Conservation (phyloP, 2,888 invertebrate species). For the Campoplex nolae region DNA sequence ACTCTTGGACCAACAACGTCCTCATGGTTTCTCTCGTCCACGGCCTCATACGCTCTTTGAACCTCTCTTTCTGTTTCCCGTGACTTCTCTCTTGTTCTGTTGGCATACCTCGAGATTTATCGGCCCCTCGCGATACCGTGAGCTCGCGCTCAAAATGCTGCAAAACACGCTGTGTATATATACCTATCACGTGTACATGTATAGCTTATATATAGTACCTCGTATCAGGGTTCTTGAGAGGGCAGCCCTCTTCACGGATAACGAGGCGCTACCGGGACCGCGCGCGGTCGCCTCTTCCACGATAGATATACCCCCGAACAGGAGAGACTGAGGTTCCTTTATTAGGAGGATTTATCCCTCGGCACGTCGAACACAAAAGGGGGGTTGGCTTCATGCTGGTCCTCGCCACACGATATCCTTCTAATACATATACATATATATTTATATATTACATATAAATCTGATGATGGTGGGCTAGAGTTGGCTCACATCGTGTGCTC, state of each 20-base stretch:
- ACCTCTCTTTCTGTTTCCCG: constrained; percentile 43
- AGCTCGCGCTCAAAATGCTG: constrained; percentile 82
- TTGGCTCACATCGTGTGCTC: constrained; percentile 44
- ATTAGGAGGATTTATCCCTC: constrained; percentile 81
- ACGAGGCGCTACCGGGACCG: constrained; percentile 82
- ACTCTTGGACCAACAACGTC: constrained; percentile 65
- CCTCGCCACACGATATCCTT: constrained; percentile 37
- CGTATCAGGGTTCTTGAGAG: constrained; percentile 46
- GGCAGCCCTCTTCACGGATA: constrained; percentile 76
- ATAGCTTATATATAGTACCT: constrained; percentile 44
- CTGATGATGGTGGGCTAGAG: constrained; percentile 38
- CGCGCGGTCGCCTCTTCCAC: constrained; percentile 68
- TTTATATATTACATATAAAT: constrained; percentile 24
- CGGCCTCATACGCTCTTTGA: constrained; percentile 36
- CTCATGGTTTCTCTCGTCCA: constrained; percentile 61
- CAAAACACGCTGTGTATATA: constrained; percentile 78
- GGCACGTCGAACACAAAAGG: constrained; percentile 79
- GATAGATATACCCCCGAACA: constrained; percentile 77
- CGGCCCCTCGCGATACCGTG: constrained; percentile 81
- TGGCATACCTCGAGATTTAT: constrained; percentile 80
- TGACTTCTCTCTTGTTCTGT: constrained; percentile 34
- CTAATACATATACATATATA: constrained; percentile 46
- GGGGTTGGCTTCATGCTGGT: constrained; percentile 63
- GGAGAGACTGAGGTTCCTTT: constrained; percentile 76
- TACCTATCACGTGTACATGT: constrained; percentile 7